phyloP scores from a whole-genome alignment of 2,888 invertebrate species.

The Drosophila barbarae region DNA sequence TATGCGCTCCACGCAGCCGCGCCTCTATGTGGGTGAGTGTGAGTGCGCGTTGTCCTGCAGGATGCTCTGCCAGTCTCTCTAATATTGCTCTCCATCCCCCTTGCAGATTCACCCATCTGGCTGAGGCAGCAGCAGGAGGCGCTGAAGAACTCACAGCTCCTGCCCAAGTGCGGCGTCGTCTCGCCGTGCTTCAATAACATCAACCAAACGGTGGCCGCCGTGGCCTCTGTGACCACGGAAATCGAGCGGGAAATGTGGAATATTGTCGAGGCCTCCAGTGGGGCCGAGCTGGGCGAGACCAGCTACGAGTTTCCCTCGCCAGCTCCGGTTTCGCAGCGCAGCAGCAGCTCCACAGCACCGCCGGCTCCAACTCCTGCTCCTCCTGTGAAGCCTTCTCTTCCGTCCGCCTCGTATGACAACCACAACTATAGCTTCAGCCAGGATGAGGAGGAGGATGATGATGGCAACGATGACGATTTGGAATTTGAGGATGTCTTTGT shows the following conservation, averaged over 20 bases:
- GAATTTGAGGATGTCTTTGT: slow-evolving; percentile 77
- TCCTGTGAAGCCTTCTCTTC: slow-evolving; percentile 10
- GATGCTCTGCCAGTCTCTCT: slow-evolving; percentile 10
- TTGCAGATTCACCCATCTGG: slow-evolving; percentile 83
- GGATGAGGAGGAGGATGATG: slow-evolving; percentile 45
- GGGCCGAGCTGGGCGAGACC: slow-evolving; percentile 74
- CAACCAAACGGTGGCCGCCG: slow-evolving; percentile 79
- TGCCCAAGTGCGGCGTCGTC: slow-evolving; percentile 70
- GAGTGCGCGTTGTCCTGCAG: slow-evolving; percentile 57
- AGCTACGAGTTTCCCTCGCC: slow-evolving; percentile 63
- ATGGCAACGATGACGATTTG: slow-evolving; percentile 45
- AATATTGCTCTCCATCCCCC: slow-evolving; percentile 19
- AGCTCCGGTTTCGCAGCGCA: slow-evolving; percentile 17
- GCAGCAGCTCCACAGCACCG: slow-evolving; percentile 21
- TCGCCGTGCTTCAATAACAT: slow-evolving; percentile 75
- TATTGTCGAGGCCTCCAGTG: slow-evolving; percentile 80
- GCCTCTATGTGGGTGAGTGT: slow-evolving; percentile 81
- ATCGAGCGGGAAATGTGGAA: slow-evolving; percentile 81
- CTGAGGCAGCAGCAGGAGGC: slow-evolving; percentile 80
- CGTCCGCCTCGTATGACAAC: slow-evolving; percentile 75
- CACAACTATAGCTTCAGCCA: slow-evolving; percentile 74
- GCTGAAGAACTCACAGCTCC: slow-evolving; percentile 67
- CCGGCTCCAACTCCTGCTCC: slow-evolving; percentile 16
- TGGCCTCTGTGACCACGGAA: slow-evolving; percentile 79
- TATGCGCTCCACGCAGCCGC: slow-evolving; percentile 81